Conservation (phyloP, 1,140 invertebrate genomes). For the Tetramorium simillimum region DNA sequence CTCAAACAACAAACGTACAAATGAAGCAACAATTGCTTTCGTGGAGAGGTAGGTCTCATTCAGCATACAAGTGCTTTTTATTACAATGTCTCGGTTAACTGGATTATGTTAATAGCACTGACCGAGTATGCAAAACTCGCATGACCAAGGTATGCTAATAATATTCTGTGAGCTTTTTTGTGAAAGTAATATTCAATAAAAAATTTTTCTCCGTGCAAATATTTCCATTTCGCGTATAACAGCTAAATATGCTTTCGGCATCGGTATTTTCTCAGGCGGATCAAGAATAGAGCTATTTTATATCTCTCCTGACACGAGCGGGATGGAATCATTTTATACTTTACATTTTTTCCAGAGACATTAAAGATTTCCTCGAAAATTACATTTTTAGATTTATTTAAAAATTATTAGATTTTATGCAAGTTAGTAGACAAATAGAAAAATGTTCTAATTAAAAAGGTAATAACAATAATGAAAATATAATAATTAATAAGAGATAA, state of each 20-base stretch:
- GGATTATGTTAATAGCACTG: slow-evolving; percentile 35
- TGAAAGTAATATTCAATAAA: not conserved
- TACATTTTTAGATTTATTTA: not conserved
- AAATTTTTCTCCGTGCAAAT: slow-evolving; percentile 16
- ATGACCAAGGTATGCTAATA: not conserved
- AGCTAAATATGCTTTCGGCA: slow-evolving; percentile 18
- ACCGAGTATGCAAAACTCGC: not conserved
- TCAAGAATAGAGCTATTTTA: slow-evolving; percentile 19
- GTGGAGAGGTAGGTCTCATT: slow-evolving; percentile 12
- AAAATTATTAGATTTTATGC: not conserved
- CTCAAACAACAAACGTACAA: slow-evolving; percentile 45
- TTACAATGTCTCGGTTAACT: slow-evolving; percentile 29
- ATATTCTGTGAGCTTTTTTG: not conserved
- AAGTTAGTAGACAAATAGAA: not conserved
- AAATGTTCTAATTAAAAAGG: not conserved
- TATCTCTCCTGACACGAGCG: not conserved
- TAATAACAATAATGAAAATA: not conserved
- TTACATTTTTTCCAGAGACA: not conserved
- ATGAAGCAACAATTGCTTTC: slow-evolving; percentile 47
- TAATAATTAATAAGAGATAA: not conserved
- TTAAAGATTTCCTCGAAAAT: not conserved
- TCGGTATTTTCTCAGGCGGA: slow-evolving; percentile 13
- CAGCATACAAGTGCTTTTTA: slow-evolving; percentile 30
- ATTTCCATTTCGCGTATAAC: slow-evolving; percentile 24
- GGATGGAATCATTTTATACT: not conserved